Evolutionary conservation across 2,113 vertebrate genomes (phyloP).

Genomic region (Gambusia affinis): DNA sequence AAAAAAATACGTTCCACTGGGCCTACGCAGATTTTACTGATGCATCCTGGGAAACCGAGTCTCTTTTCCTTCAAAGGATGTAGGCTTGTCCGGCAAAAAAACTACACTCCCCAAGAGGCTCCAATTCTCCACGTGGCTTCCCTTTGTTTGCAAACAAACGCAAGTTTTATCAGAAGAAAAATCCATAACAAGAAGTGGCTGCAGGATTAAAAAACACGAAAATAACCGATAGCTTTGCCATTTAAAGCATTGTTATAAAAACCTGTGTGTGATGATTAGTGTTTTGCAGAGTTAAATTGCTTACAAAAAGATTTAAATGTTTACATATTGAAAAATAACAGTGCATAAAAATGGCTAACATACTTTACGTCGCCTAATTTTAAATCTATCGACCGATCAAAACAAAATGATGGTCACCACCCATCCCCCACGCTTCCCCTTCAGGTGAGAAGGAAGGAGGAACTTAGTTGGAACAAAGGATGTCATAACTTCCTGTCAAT

Average conservation of each 20-base stretch:
- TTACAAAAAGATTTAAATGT: neutral
- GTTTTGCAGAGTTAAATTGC: neutral
- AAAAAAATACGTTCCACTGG: constrained; percentile 35
- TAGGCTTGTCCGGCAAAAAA: neutral
- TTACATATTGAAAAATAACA: neutral
- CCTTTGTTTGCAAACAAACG: constrained; percentile 85
- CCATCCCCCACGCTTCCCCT: neutral
- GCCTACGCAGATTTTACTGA: constrained; percentile 23
- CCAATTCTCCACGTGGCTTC: constrained; percentile 73
- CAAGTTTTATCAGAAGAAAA: constrained; percentile 34
- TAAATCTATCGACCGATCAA: constrained; percentile 19
- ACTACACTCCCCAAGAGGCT: constrained; percentile 68
- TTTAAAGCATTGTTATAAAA: neutral
- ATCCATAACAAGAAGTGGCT: neutral
- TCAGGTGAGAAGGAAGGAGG: constrained; percentile 54
- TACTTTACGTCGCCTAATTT: neutral
- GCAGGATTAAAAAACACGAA: neutral
- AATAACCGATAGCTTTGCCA: neutral
- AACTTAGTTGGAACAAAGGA: constrained; percentile 31
- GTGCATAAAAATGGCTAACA: too few relatives aligned
- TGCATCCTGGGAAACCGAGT: constrained; percentile 71
- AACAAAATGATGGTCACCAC: constrained; percentile 1
- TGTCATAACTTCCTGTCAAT: constrained; percentile 44
- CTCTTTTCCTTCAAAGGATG: fast-evolving
- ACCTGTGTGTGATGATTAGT: neutral